Conservation (phyloP, 2,797 vertebrate species). For the Liasis olivaceus region DNA sequence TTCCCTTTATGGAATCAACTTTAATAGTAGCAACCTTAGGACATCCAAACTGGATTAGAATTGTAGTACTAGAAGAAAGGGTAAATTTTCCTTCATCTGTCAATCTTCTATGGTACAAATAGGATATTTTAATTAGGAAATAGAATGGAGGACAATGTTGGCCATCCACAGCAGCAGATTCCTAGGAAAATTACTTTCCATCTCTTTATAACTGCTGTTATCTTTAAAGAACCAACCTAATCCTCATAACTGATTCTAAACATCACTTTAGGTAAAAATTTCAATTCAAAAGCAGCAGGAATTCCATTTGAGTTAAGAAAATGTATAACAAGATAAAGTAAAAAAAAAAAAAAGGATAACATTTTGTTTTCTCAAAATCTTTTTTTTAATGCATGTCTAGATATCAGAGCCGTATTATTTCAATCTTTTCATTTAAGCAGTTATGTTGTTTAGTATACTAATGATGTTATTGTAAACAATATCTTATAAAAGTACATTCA, state of each 20-base stretch:
- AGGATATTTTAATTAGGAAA: background rate
- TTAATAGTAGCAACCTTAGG: background rate
- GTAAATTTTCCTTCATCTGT: background rate
- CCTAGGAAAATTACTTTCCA: too few relatives aligned
- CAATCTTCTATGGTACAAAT: background rate
- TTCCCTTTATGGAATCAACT: background rate
- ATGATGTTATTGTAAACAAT: background rate
- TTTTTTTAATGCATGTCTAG: background rate
- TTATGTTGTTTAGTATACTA: conserved; percentile 12
- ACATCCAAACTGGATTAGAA: background rate
- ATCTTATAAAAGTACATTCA: background rate
- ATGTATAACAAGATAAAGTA: too few relatives aligned
- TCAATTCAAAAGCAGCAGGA: too few relatives aligned
- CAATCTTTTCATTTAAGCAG: conserved; percentile 3
- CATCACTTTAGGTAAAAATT: background rate
- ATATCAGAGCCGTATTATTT: background rate
- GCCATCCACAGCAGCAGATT: background rate
- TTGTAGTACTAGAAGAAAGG: background rate
- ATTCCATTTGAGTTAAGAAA: background rate
- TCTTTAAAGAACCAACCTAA: background rate
- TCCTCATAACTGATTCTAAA: background rate
- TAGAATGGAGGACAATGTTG: background rate
- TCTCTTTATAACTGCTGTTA: background rate
- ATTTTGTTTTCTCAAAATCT: background rate
- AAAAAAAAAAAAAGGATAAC: background rate